These are phyloP conservation scores for Gasterosteus aculeatus DNA, from an alignment of 2,113 vertebrate genomes.

Conservation along the genomic window DNA sequence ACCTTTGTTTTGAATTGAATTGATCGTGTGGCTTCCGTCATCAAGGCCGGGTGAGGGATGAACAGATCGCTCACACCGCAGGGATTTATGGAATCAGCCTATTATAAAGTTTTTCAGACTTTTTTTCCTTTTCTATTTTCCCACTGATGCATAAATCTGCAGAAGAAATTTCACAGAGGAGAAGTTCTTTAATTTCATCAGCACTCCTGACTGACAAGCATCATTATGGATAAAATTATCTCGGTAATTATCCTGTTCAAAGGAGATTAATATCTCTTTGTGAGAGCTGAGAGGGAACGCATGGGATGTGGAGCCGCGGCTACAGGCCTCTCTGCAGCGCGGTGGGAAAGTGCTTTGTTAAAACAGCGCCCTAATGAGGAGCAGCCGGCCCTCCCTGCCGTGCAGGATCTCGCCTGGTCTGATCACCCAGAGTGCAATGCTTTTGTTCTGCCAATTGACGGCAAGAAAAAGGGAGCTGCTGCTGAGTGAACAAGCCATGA, in stretches of 20 bases:
- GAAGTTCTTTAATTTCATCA: constrained; percentile 80
- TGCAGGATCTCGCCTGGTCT: constrained; percentile 33
- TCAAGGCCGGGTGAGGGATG: constrained; percentile 28
- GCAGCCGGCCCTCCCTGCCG: constrained; percentile 44
- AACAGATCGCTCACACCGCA: not conserved
- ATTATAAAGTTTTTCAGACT: constrained; percentile 62
- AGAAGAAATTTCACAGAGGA: constrained; percentile 66
- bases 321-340: constrained; percentile 49
- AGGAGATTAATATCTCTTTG: constrained; percentile 82
- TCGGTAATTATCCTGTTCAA: constrained; percentile 81
- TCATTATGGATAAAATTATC: constrained; percentile 85
- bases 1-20: constrained; percentile 34
- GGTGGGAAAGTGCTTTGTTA: constrained; percentile 67
- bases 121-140: constrained; percentile 28
- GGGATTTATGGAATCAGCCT: constrained; percentile 52
- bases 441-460: constrained; percentile 55
- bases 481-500: constrained; percentile 24
- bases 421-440: constrained; percentile 52
- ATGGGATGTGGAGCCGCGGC: constrained; percentile 42
- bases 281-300: constrained; percentile 57
- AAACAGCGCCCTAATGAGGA: constrained; percentile 74
- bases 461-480: constrained; percentile 27
- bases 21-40: constrained; percentile 13
- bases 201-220: constrained; percentile 81
- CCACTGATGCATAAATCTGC: constrained; percentile 66